Conservation (phyloP, 1,140 invertebrate genomes). For the Myzus persicae region DNA sequence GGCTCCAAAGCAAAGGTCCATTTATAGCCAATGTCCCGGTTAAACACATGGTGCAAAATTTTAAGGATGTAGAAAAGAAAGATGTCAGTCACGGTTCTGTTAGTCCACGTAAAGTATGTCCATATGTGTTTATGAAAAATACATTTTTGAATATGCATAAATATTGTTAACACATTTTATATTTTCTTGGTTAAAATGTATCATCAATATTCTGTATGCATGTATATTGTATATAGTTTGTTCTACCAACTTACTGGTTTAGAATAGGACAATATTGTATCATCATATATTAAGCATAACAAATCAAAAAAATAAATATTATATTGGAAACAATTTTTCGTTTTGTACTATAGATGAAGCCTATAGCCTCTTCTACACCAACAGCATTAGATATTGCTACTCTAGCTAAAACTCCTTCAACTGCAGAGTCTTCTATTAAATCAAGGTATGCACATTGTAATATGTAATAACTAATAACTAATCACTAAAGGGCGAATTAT, state of each 20-base stretch:
- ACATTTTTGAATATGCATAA: not conserved
- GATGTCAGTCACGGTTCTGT: not conserved
- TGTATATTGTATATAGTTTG: not conserved
- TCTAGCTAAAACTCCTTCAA: not conserved
- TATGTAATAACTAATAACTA: no score
- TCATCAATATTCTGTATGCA: not conserved
- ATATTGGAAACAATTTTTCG: not conserved
- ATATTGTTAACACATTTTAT: not conserved
- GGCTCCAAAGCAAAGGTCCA: not conserved
- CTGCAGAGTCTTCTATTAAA: not conserved
- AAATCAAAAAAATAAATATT: not conserved
- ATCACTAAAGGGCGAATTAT: no score
- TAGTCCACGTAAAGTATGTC: not conserved
- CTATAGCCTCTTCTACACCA: conserved; percentile 12
- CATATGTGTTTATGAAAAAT: not conserved
- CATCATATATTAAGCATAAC: not conserved
- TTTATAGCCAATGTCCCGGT: conserved; percentile 27
- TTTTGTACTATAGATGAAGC: not conserved
- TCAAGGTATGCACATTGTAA: not conserved
- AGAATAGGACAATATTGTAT: not conserved
- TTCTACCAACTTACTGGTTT: not conserved
- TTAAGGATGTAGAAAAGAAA: not conserved
- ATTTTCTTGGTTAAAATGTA: not conserved
- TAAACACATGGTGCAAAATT: conserved; percentile 11
- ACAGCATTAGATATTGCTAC: not conserved